A percentile compares a stretch with the other conserved stretches of the same genome.
These are phyloP conservation scores for Hermodice carunculata DNA, from an alignment of 2,888 invertebrate genomes.

Conservation along the genomic window DNA sequence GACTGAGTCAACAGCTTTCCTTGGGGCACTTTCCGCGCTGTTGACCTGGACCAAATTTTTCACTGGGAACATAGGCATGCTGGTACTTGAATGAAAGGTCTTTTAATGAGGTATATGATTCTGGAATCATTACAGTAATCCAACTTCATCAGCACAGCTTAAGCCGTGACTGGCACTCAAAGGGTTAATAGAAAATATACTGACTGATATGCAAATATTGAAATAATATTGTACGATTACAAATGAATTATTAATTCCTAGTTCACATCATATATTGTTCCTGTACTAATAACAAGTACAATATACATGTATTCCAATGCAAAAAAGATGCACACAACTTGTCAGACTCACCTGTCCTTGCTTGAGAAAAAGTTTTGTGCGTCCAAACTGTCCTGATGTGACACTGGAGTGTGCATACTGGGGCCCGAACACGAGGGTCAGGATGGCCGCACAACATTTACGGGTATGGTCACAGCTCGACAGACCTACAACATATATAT, in stretches of 20 bases:
- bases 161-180: background rate
- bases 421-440: slow-evolving; percentile 44
- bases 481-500: slow-evolving; percentile 51
- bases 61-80: too few species aligned
- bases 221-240: background rate
- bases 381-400: slow-evolving; percentile 50
- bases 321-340: background rate
- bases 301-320: background rate
- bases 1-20: too few species aligned
- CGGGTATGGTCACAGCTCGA: slow-evolving; percentile 51
- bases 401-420: slow-evolving; percentile 21
- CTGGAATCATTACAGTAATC: too few species aligned
- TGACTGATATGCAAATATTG: background rate
- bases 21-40: too few species aligned
- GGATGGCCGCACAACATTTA: slow-evolving; percentile 50
- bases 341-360: slow-evolving; percentile 49
- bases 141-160: background rate
- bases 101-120: too few species aligned
- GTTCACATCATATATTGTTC: too few species aligned
- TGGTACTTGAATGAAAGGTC: too few species aligned
- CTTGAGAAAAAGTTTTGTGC: slow-evolving; percentile 58
- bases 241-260: background rate
- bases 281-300: background rate
- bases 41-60: too few species aligned
- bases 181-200: background rate